These are phyloP conservation scores for Zoroaster sp. DNA, from an alignment of 53 echinoderm and acorn worm species.

Conservation along the genomic window DNA sequence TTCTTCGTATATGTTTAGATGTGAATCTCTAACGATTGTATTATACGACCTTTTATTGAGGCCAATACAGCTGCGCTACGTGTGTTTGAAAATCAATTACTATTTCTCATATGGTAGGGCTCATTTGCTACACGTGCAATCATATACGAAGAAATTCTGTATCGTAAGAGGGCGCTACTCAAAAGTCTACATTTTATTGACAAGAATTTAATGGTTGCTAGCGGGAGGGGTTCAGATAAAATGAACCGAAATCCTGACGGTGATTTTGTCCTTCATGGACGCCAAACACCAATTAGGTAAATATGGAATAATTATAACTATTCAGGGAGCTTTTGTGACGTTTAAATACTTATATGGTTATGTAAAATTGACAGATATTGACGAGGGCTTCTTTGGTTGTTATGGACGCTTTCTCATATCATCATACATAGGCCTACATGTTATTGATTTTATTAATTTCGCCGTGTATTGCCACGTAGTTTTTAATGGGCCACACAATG, in stretches of 20 bases:
- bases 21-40: too few species aligned
- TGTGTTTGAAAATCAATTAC: too few species aligned
- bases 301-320: not conserved
- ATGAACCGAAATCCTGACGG: slow-evolving; percentile 64
- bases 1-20: too few species aligned
- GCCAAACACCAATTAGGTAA: slow-evolving; percentile 74
- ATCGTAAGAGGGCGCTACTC: too few species aligned
- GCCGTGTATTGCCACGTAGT: too few species aligned
- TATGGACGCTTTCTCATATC: slow-evolving; percentile 66
- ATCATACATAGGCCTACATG: not conserved
- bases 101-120: too few species aligned
- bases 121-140: too few species aligned
- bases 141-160: too few species aligned
- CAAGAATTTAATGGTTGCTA: not conserved
- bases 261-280: slow-evolving; percentile 75
- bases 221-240: not conserved
- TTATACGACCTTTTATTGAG: too few species aligned
- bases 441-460: too few species aligned
- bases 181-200: not conserved
- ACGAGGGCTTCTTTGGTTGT: slow-evolving; percentile 34
- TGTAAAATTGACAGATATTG: not conserved
- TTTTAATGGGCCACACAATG: too few species aligned
- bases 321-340: not conserved
- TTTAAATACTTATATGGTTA: not conserved
- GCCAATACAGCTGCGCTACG: too few species aligned